A percentile compares a stretch with the other conserved stretches of the same genome.
Conservation (phyloP, 64 coral and sea anemone species). For the Porites australiensis region DNA sequence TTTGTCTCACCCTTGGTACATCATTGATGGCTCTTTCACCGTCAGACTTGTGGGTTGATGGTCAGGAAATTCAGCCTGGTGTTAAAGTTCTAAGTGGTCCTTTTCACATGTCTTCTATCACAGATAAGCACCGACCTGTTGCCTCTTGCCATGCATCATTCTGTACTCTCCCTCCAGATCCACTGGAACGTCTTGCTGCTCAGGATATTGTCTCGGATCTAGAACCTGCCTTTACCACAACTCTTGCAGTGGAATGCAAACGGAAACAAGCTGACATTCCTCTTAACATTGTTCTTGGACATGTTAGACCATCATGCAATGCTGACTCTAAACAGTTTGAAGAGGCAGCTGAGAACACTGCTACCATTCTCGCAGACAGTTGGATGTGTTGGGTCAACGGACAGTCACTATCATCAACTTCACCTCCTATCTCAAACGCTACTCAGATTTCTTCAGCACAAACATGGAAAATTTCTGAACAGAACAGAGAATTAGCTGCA, state of each 20-base stretch:
- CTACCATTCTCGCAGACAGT: no score
- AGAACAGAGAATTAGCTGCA: not conserved
- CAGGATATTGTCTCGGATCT: not conserved
- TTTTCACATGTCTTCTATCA: conserved; percentile 1
- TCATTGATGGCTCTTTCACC: not conserved
- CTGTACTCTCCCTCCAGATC: not conserved
- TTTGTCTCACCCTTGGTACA: no score
- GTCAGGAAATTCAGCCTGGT: conserved; percentile 40
- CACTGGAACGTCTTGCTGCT: not conserved
- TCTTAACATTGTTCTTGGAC: not conserved
- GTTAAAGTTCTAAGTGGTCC: conserved; percentile 50
- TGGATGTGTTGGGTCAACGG: not conserved
- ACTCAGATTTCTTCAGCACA: not conserved
- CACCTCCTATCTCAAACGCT: no score
- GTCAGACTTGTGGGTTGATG: conserved; percentile 5
- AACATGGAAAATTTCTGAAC: not conserved
- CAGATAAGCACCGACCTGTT: not conserved
- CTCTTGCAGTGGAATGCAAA: not conserved
- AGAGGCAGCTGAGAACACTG: not conserved
- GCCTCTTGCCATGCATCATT: conserved; percentile 31
- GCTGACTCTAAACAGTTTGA: not conserved
- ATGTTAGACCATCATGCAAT: not conserved
- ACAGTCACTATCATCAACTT: not conserved
- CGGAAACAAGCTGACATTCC: not conserved
- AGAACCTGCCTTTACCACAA: not conserved